Base-by-base conservation (phyloP, 1,140 invertebrate species). In the Musca domestica region DNA sequence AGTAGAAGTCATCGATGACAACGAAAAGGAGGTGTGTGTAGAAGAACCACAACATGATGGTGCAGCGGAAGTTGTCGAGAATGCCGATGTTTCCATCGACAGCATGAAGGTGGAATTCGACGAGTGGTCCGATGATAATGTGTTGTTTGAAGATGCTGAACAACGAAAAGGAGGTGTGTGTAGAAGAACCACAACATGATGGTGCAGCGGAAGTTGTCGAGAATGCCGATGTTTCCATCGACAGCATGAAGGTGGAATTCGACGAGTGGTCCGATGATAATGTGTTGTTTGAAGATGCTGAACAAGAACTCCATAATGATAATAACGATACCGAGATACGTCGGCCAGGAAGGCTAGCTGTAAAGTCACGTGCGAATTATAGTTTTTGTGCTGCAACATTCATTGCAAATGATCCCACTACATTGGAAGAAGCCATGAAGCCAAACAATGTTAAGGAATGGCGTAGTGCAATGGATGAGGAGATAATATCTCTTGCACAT, bases 21-120 rank as follows among this genome's bases (percentile, higher is more conserved):
- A 63, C 27, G 23, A 23, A 1, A 27, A 19, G 9, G 27, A 34
- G 25, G 19, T 14, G n/a, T 15, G 15, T 41, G 2, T 10, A 3
- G 23, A 25, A 27, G 56, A 61, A 25, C 7, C 27, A 7, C 49
- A 17, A 30, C 27, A 30, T 9, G 9, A 30, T 9, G 3, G 9
- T 4, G 27, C 12, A 41, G 34, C 14, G 27, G 15, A 67, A 67
- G 20, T 61, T 6, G 12, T 20, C 15, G 3, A 27, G 51, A 67
- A 23, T 48, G 41, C 56, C n/a, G 46, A 61, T 2, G 46, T 56
- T 27, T 73, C 77, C 41, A 66, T 77, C 34, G 76, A 78, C 72
- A 49, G 56, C 51, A 7, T 17, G 0, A 58, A 46, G 12, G 12
- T 23, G 34, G 1, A 25, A 6, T 14, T 19, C 58, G 17, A 4